phyloP scores from a whole-genome alignment of 2,888 invertebrate genomes.

The Tyria jacobaeae region DNA sequence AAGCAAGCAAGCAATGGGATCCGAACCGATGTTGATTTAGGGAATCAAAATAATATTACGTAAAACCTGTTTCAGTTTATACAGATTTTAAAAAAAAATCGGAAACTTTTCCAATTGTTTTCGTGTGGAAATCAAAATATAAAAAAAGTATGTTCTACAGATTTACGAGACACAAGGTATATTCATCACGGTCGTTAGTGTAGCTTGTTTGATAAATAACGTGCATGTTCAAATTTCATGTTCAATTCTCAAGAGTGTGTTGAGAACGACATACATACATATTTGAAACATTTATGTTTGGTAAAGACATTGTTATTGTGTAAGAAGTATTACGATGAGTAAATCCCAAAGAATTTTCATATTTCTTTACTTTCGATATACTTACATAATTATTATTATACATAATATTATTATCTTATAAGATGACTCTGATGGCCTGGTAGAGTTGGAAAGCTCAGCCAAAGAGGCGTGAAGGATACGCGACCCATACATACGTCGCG shows the following conservation, averaged over 20 bases:
- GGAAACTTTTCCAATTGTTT: no score
- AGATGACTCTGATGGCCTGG: no score
- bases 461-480: no score
- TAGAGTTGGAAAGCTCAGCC: no score
- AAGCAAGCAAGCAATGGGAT: no score
- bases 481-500: no score
- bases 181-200: not conserved
- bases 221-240: not conserved
- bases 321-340: not conserved
- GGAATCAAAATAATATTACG: no score
- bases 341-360: not conserved
- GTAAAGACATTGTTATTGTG: not conserved
- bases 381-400: not conserved
- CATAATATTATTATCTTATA: not conserved
- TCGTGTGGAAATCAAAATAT: no score
- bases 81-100: no score
- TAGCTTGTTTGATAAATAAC: not conserved
- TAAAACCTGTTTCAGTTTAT: no score
- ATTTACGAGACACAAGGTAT: not conserved
- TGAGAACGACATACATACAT: not conserved
- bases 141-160: no score
- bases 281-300: slow-evolving; percentile 2
- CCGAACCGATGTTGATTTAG: no score
- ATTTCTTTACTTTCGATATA: not conserved
- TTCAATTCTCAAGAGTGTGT: not conserved